Conservation (phyloP, 2,797 vertebrate species). For the Sciurus vulgaris region DNA sequence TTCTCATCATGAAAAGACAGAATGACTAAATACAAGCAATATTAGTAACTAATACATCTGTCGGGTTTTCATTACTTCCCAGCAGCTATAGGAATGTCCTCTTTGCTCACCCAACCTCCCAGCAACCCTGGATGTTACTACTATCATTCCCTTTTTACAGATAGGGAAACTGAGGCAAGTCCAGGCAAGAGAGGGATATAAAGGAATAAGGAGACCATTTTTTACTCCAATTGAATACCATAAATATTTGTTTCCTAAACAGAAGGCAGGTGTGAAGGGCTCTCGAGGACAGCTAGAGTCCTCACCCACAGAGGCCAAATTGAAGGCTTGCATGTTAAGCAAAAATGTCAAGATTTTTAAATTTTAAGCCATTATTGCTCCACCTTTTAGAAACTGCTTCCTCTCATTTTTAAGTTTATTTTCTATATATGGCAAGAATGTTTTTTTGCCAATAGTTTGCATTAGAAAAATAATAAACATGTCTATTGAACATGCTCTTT, state of each 20-base stretch:
- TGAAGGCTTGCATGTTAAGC: not conserved
- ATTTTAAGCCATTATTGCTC: not conserved
- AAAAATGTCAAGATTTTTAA: not conserved
- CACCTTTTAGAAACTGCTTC: not conserved
- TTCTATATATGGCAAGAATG: not conserved
- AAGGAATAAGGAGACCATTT: not conserved
- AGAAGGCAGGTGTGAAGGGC: not conserved
- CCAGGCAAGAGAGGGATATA: not conserved
- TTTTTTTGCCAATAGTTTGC: not conserved
- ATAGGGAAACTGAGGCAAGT: conserved; percentile 43
- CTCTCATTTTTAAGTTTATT: not conserved
- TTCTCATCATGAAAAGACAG: not conserved
- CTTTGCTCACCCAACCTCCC: not conserved
- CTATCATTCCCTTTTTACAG: not conserved
- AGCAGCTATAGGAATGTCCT: not conserved
- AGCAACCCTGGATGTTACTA: not conserved
- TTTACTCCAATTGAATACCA: not conserved
- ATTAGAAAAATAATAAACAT: not conserved
- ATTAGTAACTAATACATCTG: not conserved
- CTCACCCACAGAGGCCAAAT: too few relatives aligned
- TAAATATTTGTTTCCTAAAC: not conserved
- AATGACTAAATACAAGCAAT: not conserved
- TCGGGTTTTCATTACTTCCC: not conserved
- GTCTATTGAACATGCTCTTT: not conserved
- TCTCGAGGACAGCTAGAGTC: not conserved